These are phyloP conservation scores for Lysandra coridon DNA, from an alignment of 2,888 invertebrate species.

Conservation along the genomic window DNA sequence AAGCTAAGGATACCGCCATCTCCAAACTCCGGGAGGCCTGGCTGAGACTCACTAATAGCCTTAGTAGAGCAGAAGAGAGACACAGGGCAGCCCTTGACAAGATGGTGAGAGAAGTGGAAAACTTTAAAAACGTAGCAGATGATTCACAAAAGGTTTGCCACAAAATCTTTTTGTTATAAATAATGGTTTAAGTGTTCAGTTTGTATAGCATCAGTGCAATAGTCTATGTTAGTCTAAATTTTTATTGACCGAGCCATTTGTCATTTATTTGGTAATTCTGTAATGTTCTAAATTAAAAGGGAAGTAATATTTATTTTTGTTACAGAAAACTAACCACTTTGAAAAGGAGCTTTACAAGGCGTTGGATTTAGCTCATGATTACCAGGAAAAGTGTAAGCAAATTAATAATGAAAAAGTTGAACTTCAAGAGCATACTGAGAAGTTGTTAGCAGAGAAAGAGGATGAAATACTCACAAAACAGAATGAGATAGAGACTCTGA, in stretches of 20 bases:
- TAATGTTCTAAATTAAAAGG: not conserved
- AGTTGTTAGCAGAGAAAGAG: constrained; percentile 49
- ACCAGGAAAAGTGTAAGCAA: constrained; percentile 83
- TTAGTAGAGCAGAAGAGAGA: constrained; percentile 72
- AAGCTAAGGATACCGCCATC: constrained; percentile 86
- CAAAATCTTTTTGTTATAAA: not conserved
- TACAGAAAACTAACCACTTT: constrained; percentile 78
- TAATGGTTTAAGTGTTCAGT: too few relatives aligned
- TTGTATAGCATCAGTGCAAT: too few relatives aligned
- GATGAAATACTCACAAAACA: constrained; percentile 56
- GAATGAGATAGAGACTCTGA: constrained; percentile 66
- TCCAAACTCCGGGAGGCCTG: constrained; percentile 83
- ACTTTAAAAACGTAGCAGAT: constrained; percentile 64
- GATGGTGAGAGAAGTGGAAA: constrained; percentile 77
- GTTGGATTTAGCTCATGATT: constrained; percentile 83
- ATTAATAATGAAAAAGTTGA: constrained; percentile 74
- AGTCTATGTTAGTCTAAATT: not conserved
- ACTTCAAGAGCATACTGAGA: constrained; percentile 63
- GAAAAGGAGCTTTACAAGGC: constrained; percentile 88
- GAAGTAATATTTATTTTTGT: constrained; percentile 33
- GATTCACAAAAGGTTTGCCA: constrained; percentile 65
- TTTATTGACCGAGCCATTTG: not conserved
- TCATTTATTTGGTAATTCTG: not conserved
- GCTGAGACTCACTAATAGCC: constrained; percentile 70
- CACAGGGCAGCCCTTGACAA: constrained; percentile 71